Evolutionary conservation across 2,797 vertebrate species (phyloP).

Genomic region (Pyrocephalus nanus): DNA sequence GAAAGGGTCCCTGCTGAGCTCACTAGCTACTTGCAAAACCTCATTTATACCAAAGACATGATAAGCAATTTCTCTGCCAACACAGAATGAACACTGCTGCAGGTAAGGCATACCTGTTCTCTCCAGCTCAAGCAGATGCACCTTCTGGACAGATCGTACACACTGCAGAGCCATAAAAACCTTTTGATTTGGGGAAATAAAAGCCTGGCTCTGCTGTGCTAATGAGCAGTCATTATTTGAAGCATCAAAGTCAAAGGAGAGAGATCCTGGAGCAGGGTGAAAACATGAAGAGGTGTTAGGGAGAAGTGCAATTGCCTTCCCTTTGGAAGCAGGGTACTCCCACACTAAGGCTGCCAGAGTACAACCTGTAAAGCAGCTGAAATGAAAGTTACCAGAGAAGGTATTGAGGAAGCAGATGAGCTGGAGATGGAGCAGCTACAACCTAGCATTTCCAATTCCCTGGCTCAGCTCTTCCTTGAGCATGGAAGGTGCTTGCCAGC

Average conservation of each 20-base stretch:
- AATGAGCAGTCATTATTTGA: not conserved
- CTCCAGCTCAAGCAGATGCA: not conserved
- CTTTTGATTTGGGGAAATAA: not conserved
- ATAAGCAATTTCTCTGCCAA: not conserved
- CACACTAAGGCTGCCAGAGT: not conserved
- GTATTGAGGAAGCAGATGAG: not conserved
- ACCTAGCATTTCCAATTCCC: not conserved
- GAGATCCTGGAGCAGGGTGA: not conserved
- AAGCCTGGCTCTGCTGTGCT: not conserved
- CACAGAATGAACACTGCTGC: fast-evolving
- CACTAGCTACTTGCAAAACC: not conserved
- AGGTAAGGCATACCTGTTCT: not conserved
- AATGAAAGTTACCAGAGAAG: not conserved
- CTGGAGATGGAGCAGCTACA: not conserved
- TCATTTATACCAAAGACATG: not conserved
- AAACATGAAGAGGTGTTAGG: not conserved
- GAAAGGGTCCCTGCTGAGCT: not conserved
- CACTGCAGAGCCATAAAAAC: not conserved
- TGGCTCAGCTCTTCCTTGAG: not conserved
- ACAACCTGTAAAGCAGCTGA: not conserved
- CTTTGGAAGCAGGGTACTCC: not conserved
- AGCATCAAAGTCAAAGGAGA: not conserved
- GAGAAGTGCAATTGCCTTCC: not conserved
- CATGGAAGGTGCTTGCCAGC: fast-evolving
- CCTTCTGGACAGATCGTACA: not conserved